Conservation (phyloP, 1,140 invertebrate species). For the Lanistes nyassanus region DNA sequence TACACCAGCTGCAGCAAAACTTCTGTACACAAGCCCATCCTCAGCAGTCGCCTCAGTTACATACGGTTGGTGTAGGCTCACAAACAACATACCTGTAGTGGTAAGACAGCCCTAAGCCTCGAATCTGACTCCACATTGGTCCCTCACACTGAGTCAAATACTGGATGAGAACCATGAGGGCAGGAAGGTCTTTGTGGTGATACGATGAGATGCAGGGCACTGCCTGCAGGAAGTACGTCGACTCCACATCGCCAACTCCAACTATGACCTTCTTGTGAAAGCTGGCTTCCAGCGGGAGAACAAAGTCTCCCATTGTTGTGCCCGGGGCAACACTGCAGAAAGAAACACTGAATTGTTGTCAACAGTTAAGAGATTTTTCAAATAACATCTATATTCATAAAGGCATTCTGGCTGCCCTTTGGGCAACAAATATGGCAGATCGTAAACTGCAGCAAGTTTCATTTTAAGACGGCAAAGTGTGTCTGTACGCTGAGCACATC, state of each 20-base stretch:
- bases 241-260: constrained; percentile 86
- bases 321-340: too few species aligned
- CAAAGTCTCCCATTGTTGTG: constrained; percentile 1
- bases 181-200: constrained; percentile 76
- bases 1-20: background rate
- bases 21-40: background rate
- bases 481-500: background rate
- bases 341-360: too few species aligned
- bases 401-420: too few species aligned
- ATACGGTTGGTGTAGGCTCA: background rate
- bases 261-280: constrained; percentile 72
- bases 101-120: constrained; percentile 88
- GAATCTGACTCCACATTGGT: constrained; percentile 86
- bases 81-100: constrained; percentile 70
- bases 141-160: constrained; percentile 91
- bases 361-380: too few species aligned
- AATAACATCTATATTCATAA: too few species aligned
- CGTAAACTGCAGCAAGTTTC: too few species aligned
- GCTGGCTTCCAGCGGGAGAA: constrained; percentile 27
- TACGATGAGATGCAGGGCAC: constrained; percentile 75
- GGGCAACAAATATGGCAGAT: too few species aligned
- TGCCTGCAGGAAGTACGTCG: constrained; percentile 78
- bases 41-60: too few species aligned
- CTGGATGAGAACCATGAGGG: constrained; percentile 82
- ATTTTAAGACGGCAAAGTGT: too few species aligned